A percentile compares a stretch with the other conserved stretches of the same genome.
Evolutionary conservation across 2,113 vertebrate species (phyloP).

Genomic region (Prolemur simus): DNA sequence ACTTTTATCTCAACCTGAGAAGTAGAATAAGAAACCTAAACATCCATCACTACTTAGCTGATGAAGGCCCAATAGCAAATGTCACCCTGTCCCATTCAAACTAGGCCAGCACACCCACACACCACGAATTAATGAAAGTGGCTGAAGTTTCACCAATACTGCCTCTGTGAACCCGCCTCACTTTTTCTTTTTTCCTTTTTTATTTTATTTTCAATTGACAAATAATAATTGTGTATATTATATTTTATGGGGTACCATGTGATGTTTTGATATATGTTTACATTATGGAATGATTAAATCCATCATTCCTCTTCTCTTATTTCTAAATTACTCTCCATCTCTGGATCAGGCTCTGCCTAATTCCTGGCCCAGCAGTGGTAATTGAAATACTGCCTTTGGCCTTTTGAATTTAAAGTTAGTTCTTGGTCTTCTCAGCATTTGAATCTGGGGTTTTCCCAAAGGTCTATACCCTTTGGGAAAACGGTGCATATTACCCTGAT

Average conservation of each 20-base stretch:
- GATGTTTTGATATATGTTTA: neutral
- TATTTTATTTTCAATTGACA: neutral
- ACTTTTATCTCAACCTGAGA: neutral
- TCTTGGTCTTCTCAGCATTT: neutral
- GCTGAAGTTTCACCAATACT: neutral
- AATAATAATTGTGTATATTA: neutral
- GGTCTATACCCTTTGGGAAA: neutral
- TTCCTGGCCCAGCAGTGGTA: neutral
- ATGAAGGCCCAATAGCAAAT: neutral
- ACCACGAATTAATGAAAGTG: neutral
- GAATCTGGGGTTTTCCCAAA: neutral
- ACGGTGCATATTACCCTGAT: neutral
- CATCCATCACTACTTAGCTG: neutral
- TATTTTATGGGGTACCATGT: neutral
- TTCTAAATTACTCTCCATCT: neutral
- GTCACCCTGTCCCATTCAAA: neutral
- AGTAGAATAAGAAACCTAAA: neutral
- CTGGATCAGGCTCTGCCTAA: neutral
- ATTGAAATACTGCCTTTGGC: neutral
- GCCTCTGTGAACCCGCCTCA: neutral
- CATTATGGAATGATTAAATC: neutral
- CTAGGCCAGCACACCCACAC: neutral
- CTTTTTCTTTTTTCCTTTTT: neutral
- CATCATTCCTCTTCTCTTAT: neutral
- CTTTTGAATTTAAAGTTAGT: neutral